Conservation (phyloP, 2,888 invertebrate genomes). For the Nephrotoma appendiculata region DNA sequence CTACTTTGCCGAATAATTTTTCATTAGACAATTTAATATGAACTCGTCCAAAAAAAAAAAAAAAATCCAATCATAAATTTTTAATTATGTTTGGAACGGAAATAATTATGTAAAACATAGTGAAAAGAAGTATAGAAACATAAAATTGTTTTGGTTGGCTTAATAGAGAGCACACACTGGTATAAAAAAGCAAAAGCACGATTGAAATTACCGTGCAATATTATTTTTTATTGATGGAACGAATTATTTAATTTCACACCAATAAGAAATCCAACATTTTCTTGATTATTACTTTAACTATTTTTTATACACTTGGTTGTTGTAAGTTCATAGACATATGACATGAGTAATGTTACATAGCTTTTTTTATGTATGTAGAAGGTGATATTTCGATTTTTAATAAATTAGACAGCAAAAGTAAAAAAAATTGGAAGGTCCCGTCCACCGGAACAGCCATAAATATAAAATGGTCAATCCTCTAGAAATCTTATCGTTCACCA, state of each 20-base stretch:
- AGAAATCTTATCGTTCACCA: not conserved
- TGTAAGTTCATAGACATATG: not conserved
- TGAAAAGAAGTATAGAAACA: not conserved
- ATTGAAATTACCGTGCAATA: not conserved
- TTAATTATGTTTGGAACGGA: not conserved
- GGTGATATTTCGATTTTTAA: not conserved
- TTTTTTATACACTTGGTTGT: not conserved
- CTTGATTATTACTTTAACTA: not conserved
- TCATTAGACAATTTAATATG: too few relatives aligned
- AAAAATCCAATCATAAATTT: not conserved
- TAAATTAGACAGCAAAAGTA: not conserved
- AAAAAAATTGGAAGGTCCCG: not conserved
- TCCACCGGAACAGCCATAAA: not conserved
- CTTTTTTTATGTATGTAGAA: not conserved
- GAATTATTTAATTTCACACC: slow-evolving; percentile 4
- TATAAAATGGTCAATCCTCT: not conserved
- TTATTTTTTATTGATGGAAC: slow-evolving; percentile 1
- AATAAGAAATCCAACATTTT: not conserved
- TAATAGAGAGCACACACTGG: not conserved
- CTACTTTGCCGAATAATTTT: too few relatives aligned
- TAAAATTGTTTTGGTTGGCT: not conserved
- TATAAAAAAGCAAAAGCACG: not conserved
- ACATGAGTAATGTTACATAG: not conserved
- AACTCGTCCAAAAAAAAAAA: too few relatives aligned
- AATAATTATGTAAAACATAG: not conserved